Percentiles rank a stretch among this genome's conserved stretches.
These are phyloP conservation scores for Anser cygnoides DNA, from an alignment of 2,113 vertebrate species.

Conservation along the genomic window DNA sequence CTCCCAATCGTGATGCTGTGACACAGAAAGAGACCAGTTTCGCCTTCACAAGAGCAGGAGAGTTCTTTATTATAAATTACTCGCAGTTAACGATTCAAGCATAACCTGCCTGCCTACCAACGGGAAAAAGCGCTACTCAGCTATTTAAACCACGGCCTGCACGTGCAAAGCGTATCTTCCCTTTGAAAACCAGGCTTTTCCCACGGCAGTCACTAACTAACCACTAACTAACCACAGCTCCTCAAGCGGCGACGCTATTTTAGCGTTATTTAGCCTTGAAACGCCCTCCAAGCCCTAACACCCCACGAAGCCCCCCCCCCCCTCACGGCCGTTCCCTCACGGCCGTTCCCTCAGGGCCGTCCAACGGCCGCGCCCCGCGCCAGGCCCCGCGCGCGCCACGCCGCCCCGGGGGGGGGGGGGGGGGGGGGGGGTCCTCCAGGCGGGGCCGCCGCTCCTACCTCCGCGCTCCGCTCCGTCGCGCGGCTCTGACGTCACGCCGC, in stretches of 20 bases:
- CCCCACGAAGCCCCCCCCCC: no score
- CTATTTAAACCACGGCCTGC: fast-evolving
- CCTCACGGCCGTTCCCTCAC: no score
- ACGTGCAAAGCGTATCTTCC: fast-evolving
- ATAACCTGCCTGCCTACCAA: not conserved
- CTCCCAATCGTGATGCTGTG: not conserved
- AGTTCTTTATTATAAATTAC: not conserved
- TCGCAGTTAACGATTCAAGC: not conserved
- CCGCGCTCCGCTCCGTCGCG: fast-evolving
- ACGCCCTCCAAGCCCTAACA: no score
- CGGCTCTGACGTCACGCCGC: not conserved
- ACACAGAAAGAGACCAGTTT: fast-evolving
- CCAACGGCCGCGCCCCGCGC: no score
- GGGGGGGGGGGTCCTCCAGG: no score
- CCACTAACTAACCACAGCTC: not conserved
- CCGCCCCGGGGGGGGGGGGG: no score
- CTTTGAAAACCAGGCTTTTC: not conserved
- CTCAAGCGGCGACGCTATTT: fast-evolving
- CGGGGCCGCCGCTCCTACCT: not conserved
- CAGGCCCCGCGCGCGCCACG: no score
- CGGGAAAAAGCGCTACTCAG: not conserved
- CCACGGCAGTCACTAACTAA: not conserved
- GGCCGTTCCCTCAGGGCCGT: no score
- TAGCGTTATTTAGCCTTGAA: no score
- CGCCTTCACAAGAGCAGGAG: not conserved